Base-by-base conservation (phyloP, 2,113 vertebrate species). In the Rhinoptilus africanus region DNA sequence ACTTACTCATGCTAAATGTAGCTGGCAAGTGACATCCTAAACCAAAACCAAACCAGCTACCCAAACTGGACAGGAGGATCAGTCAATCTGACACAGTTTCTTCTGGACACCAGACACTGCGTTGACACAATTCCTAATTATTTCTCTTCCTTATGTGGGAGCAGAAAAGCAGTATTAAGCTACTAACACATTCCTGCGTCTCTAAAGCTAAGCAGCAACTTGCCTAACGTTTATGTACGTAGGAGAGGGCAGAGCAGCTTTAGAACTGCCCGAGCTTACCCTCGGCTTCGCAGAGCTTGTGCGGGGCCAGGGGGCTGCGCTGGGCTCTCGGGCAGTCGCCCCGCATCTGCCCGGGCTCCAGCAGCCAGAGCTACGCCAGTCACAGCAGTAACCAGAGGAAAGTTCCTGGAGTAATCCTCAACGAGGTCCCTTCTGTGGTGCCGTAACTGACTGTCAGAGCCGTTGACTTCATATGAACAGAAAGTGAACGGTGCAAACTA, bases 231-330 rank as follows among this genome's bases (percentile, higher is more conserved):
- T 69, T 66, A 50, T 3, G 41, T 6, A 34, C 47, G 5, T 4
- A n/a, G 39, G n/a, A 39, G 21, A 41, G 77, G n/a, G 56, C 73
- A 88, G 60, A 78, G 60, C 56, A 82, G 82, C 50, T 39, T 21
- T 3, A 67, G 94, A 72, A 43, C 23, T 32, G 23, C 30, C 53
- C 9, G 2, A 53, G 68, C 19, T 43, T 23, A 22, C 24, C 12
- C 78, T 28, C 1, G 4, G 39, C 26, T 92, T 34, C 19, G 23
- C 80, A 66, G 6, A 57, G 75, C 50, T 76, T 41, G 43, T 0
- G 2, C 0, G 1, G 30, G 85, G 48, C 59, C 0, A 0, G 24
- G 21, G 51, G 68, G 83, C 32, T 0, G 1, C 62, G 67, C 59
- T 5, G 2, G 0, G 54, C 47, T 74, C 88, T 63, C 67, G 93